Conservation (phyloP, 2,888 invertebrate genomes). For the Clivina fossor region DNA sequence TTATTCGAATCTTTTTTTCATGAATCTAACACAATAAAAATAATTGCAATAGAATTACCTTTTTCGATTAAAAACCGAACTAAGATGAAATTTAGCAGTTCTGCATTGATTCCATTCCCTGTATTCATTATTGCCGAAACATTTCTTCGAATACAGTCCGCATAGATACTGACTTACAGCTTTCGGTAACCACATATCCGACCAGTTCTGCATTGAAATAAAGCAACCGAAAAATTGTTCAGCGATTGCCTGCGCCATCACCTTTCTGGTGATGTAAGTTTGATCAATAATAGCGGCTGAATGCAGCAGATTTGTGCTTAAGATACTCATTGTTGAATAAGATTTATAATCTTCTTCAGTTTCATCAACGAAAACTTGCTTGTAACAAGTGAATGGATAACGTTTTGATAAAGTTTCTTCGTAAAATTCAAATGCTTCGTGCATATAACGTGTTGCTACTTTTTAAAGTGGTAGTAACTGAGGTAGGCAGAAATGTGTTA, state of each 20-base stretch:
- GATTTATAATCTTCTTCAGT: constrained; percentile 83
- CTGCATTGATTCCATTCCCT: constrained; percentile 84
- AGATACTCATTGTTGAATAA: constrained; percentile 93
- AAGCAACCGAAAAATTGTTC: constrained; percentile 99
- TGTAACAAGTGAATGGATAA: constrained; percentile 95
- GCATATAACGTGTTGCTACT: constrained; percentile 87
- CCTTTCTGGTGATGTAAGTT: constrained; percentile 81
- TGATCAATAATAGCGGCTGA: constrained; percentile 89
- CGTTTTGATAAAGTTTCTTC: constrained; percentile 94
- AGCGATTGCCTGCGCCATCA: constrained; percentile 94
- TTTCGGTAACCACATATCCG: constrained; percentile 93
- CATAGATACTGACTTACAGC: constrained; percentile 90
- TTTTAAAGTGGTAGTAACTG: constrained; percentile 84
- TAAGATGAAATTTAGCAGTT: constrained; percentile 90
- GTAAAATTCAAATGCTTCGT: constrained; percentile 95
- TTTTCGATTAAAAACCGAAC: constrained; percentile 94
- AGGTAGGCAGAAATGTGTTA: constrained; percentile 96
- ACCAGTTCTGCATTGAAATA: constrained; percentile 95
- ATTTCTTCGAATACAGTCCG: constrained; percentile 91
- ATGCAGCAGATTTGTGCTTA: constrained; percentile 89
- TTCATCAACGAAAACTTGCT: constrained; percentile 98
- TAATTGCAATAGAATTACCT: constrained; percentile 63
- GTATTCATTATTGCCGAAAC: constrained; percentile 98
- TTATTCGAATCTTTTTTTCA: no score
- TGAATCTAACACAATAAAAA: no score